Evolutionary conservation across 2,113 vertebrate genomes (phyloP).

Genomic region (Cebus imitator): DNA sequence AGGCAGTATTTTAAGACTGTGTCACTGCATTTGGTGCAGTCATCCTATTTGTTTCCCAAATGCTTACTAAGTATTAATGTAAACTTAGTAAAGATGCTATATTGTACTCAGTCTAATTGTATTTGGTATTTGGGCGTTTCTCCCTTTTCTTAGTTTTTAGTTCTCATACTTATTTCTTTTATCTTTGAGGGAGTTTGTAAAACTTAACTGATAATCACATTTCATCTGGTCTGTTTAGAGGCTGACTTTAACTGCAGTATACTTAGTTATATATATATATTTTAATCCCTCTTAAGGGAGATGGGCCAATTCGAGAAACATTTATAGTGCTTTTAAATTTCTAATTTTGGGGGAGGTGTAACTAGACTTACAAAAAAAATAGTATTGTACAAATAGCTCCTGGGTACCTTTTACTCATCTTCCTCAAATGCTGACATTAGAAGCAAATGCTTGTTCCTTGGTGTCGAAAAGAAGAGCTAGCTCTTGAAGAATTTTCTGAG

Average conservation of each 20-base stretch:
- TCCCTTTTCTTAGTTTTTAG: background rate
- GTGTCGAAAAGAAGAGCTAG: no score
- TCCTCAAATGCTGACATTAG: background rate
- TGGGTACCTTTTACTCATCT: background rate
- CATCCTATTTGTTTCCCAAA: conserved; percentile 29
- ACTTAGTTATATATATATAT: background rate
- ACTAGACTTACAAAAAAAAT: background rate
- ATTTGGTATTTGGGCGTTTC: conserved; percentile 27
- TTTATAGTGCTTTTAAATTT: conserved; percentile 12
- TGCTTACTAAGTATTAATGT: background rate
- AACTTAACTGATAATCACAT: background rate
- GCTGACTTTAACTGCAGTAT: background rate
- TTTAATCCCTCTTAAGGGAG: background rate
- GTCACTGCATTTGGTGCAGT: background rate
- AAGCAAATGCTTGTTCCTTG: no score
- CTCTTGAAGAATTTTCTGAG: no score
- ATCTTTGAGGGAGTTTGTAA: conserved; percentile 38
- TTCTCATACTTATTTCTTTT: conserved; percentile 35
- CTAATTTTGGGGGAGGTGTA: background rate
- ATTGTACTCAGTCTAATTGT: background rate
- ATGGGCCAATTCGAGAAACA: background rate
- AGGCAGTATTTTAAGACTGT: background rate
- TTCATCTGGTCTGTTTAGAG: background rate
- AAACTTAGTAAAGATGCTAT: background rate
- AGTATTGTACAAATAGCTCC: background rate